These are phyloP conservation scores for Acrocephalus arundinaceus DNA, from an alignment of 2,113 vertebrate species.

Conservation along the genomic window DNA sequence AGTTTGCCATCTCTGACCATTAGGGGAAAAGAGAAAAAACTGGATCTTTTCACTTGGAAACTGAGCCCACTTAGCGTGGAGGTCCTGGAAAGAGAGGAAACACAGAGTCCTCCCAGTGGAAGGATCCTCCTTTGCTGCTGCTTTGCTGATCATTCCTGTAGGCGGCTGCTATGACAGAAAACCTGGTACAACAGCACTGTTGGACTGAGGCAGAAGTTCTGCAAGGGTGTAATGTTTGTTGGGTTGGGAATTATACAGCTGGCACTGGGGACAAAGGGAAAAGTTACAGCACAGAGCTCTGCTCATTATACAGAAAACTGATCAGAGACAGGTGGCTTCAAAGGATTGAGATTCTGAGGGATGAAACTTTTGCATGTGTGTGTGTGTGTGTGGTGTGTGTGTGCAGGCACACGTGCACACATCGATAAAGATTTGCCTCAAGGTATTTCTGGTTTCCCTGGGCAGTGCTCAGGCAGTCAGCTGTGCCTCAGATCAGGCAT, in stretches of 20 bases:
- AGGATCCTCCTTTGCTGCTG: background rate
- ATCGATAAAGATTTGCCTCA: background rate
- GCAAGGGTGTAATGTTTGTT: background rate
- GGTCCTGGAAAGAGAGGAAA: background rate
- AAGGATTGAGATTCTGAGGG: background rate
- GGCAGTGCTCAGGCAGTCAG: background rate
- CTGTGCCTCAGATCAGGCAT: background rate
- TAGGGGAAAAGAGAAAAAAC: background rate
- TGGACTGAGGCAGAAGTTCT: background rate
- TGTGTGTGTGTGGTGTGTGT: background rate
- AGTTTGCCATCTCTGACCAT: conserved; percentile 39
- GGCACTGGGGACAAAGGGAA: background rate
- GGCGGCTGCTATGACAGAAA: background rate
- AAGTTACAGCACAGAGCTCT: background rate
- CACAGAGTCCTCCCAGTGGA: background rate
- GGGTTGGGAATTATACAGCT: background rate
- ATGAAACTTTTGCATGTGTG: background rate
- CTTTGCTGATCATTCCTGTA: background rate
- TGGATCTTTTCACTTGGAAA: background rate
- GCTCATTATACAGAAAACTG: background rate
- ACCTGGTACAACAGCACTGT: background rate
- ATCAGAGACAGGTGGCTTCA: background rate
- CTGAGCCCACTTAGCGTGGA: background rate
- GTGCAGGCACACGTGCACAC: background rate
- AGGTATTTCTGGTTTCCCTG: background rate